Base-by-base conservation (phyloP, 2,888 invertebrate species). In the Autographa pulchrina region DNA sequence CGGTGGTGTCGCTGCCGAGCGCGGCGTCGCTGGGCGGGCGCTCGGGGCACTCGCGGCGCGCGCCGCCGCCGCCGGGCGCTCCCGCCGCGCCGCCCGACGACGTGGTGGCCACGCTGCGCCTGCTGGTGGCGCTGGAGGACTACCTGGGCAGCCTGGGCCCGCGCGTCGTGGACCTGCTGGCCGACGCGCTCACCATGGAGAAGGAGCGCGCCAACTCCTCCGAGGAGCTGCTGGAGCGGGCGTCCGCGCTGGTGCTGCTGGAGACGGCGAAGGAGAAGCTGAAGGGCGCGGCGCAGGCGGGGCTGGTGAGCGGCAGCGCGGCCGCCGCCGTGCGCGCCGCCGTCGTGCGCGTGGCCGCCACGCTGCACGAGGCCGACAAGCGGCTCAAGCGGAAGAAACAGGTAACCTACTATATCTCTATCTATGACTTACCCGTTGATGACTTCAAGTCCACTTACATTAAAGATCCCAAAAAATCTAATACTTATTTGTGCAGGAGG, bases 221-320 rank as follows among this genome's bases (percentile, higher is more conserved):
- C 0, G 98, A 98, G 80, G 97, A 97, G 72, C 89, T 98, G 56
- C 92, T 98, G 0, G 96, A 97, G 65, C 97, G 97, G 75, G 98
- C 98, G 65, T 96, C 97, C 56, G 97, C 97, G 67, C 97, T 97
- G 82, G 98, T 98, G 0, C 94, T 98, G 78, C 97, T 98, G 77
- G 98, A 98, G 93, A 98, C 98, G 0, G 97, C 97, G 0, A 98
- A 98, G 86, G 98, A 98, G 91, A 98, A 98, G 91, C 93, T 98
- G 62, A 98, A 98, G 90, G 98, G 98, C 62, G 97, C 97, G 66
- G 92, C 97, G 72, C 97, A 97, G 86, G 97, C 98, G 38, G 97
- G 97, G 67, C 97, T 97, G 77, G 95, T 97, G 77, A 90, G 95
- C 75, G 82, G 89, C 68, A 91, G 93, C 81, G 97, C 98, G 76